Base-by-base conservation (phyloP, 2,113 vertebrate species). In the Arenaria interpres region DNA sequence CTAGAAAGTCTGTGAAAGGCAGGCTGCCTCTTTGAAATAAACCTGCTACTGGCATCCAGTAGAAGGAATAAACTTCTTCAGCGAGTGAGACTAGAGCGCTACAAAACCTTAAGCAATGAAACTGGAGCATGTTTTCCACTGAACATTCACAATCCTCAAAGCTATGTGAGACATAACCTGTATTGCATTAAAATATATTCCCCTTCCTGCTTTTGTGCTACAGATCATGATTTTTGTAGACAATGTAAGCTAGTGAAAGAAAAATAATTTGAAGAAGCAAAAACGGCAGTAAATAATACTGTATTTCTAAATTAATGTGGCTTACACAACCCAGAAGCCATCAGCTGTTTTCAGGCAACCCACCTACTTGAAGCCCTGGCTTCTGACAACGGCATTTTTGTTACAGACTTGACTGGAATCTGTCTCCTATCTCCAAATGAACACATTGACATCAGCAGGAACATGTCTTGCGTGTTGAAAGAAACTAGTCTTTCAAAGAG, bases 401-500 rank as follows among this genome's bases (percentile, higher is more conserved):
- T 92, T 54, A 2, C 63, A 6, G 20, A 43, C 24, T 59, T 68
- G 66, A 9, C 73, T 53, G 69, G 50, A 79, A 86, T 92, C 67
- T 8, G 24, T 41, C 30, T 59, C 13, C 2, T 39, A 12, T 73
- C 68, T 95, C 85, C 71, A 56, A 39, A 21, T 1, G 11, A 93
- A 17, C 23, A 6, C 80, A 32, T 27, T 91, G 96, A 76, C 81
- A 93, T 94, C 54, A 88, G 63, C 89, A 96, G 87, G 51, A 85
- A 17, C 0, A 0, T 13, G 12, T 45, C 64, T 32, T 66, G 48
- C 45, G 37, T 57, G 22, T 57, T 69, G 63, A 46, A 93, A 93
- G 82, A 54, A 93, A 33, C n/a, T 51, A 50, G 1, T 14, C 41
- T 72, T 83, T 94, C 57, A 92, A 80, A 84, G 72, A 80, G 53